Percentiles rank a stretch among this genome's conserved stretches.
These are phyloP conservation scores for Alces alces DNA, from an alignment of 2,113 vertebrate genomes.

Conservation along the genomic window DNA sequence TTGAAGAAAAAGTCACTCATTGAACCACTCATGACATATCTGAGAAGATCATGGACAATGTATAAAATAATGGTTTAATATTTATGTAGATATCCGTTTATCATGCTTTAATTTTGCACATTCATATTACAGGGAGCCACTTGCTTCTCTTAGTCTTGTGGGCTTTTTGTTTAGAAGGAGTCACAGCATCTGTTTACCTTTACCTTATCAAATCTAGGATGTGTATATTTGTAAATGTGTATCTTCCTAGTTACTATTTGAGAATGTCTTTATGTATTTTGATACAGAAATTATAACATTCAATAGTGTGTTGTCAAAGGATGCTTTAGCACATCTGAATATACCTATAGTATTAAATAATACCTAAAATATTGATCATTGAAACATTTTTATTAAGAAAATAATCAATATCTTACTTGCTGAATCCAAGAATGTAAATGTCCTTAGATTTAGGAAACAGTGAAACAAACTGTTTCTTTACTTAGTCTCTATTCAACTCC, in stretches of 20 bases:
- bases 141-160: conserved; percentile 74
- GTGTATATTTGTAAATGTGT: conserved; percentile 67
- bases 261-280: conserved; percentile 80
- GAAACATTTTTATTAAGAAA: conserved; percentile 81
- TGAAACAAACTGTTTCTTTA: neutral
- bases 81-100: conserved; percentile 82
- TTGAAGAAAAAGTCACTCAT: conserved; percentile 43
- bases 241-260: conserved; percentile 82
- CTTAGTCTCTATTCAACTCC: neutral
- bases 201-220: conserved; percentile 75
- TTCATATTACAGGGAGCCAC: conserved; percentile 71
- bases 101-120: conserved; percentile 82
- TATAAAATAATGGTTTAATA: conserved; percentile 75
- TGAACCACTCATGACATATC: conserved; percentile 62
- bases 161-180: conserved; percentile 79
- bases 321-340: conserved; percentile 82
- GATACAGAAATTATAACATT: conserved; percentile 78
- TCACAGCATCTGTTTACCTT: conserved; percentile 79
- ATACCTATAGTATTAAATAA: conserved; percentile 78
- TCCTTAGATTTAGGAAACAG: neutral
- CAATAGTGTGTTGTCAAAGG: conserved; percentile 69
- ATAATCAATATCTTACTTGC: neutral
- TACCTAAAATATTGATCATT: conserved; percentile 81
- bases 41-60: conserved; percentile 69
- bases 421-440: neutral